These are phyloP conservation scores for Labroides dimidiatus DNA, from an alignment of 2,797 vertebrate species.

Conservation along the genomic window DNA sequence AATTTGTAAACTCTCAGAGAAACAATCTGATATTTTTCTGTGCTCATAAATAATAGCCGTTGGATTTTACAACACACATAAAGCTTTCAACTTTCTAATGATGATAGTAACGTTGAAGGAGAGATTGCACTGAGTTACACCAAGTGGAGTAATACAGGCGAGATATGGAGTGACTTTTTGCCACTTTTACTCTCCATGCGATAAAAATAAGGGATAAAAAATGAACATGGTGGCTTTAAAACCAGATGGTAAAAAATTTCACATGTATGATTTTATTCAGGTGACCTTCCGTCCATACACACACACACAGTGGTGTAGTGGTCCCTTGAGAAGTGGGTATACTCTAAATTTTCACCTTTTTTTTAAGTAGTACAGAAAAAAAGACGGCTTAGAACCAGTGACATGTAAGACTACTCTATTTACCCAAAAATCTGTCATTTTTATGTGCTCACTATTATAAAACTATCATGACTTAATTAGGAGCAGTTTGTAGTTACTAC, in stretches of 20 bases:
- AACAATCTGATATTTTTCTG: background rate
- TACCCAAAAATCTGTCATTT: no score
- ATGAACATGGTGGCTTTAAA: background rate
- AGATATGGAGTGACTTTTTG: background rate
- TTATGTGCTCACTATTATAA: no score
- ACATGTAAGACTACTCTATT: no score
- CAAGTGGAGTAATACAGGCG: background rate
- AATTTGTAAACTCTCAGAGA: background rate
- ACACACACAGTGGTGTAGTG: no score
- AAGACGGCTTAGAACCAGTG: no score
- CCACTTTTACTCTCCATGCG: background rate
- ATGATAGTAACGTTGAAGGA: background rate
- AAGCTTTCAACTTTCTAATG: background rate
- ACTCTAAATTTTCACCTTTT: no score
- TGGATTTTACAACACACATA: background rate
- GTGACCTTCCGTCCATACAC: constrained; percentile 9
- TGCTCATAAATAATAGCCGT: background rate
- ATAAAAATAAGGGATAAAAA: background rate
- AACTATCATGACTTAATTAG: no score
- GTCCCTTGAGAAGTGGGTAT: no score
- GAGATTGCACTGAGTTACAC: background rate
- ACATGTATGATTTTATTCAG: background rate
- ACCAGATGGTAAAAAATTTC: background rate
- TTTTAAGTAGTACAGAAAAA: no score
- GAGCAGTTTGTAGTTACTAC: no score